These are phyloP conservation scores for Brotogeris chrysoptera DNA, from an alignment of 2,797 vertebrate genomes.

Conservation along the genomic window DNA sequence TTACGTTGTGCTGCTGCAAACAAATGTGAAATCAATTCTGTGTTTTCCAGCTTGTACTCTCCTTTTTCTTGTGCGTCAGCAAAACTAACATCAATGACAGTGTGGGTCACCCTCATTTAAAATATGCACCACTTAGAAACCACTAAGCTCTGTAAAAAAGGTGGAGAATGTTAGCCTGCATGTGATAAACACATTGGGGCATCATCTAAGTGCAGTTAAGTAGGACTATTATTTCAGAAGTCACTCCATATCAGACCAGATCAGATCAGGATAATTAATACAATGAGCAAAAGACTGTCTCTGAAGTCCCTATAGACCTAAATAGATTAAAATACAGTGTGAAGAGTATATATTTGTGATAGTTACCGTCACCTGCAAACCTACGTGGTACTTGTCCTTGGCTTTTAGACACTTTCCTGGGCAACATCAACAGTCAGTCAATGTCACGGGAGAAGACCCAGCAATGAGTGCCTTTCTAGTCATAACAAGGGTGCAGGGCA, in stretches of 20 bases:
- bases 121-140: neutral
- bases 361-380: neutral
- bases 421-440: neutral
- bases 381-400: neutral
- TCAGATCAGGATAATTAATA: neutral
- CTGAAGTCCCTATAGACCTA: neutral
- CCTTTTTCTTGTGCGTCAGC: neutral
- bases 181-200: neutral
- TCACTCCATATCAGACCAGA: neutral
- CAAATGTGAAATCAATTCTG: constrained; percentile 36
- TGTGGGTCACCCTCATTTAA: neutral
- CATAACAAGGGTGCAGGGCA: neutral
- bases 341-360: neutral
- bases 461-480: fast-evolving
- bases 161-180: neutral
- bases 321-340: neutral
- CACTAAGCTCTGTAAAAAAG: neutral
- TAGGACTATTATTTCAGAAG: neutral
- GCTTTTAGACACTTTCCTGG: neutral
- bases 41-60: neutral
- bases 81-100: neutral
- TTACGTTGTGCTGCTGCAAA: neutral
- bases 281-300: neutral
- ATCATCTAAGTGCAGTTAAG: neutral
- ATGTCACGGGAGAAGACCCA: neutral